phyloP scores from a whole-genome alignment of 2,797 vertebrate species.

The Thalassophryne amazonica region DNA sequence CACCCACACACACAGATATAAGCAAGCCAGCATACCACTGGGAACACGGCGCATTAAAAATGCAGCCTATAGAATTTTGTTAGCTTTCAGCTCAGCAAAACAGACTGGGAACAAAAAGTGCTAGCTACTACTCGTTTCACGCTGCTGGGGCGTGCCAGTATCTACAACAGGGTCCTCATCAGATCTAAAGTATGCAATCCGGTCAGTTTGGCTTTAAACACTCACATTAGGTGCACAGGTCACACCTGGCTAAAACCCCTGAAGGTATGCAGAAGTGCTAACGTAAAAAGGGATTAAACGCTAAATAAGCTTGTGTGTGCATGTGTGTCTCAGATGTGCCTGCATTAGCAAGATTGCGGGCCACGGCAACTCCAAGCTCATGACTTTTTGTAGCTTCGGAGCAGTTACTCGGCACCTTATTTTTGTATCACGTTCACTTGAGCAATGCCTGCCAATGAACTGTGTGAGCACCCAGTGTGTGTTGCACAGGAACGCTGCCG shows the following conservation, averaged over 20 bases:
- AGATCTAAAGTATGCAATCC: constrained; percentile 17
- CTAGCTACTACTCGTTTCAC: constrained; percentile 22
- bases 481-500: not conserved
- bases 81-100: constrained; percentile 46
- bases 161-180: constrained; percentile 27
- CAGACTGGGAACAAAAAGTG: constrained; percentile 31
- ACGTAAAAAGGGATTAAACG: constrained; percentile 79
- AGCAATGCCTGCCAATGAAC: not conserved
- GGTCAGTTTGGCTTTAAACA: constrained; percentile 3
- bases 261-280: constrained; percentile 72
- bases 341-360: constrained; percentile 69
- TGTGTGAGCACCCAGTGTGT: no score
- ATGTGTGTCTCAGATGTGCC: constrained; percentile 65
- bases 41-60: constrained; percentile 34
- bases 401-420: no score
- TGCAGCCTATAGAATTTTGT: constrained; percentile 37
- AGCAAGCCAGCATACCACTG: constrained; percentile 18
- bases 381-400: constrained; percentile 15
- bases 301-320: constrained; percentile 67
- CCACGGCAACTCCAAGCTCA: constrained; percentile 17
- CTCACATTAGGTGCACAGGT: constrained; percentile 9
- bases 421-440: not conserved
- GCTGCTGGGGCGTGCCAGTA: constrained; percentile 43
- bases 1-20: not conserved
- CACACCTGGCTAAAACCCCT: constrained; percentile 68